These are phyloP conservation scores for Xiphias gladius DNA, from an alignment of 2,113 vertebrate genomes.

Conservation along the genomic window DNA sequence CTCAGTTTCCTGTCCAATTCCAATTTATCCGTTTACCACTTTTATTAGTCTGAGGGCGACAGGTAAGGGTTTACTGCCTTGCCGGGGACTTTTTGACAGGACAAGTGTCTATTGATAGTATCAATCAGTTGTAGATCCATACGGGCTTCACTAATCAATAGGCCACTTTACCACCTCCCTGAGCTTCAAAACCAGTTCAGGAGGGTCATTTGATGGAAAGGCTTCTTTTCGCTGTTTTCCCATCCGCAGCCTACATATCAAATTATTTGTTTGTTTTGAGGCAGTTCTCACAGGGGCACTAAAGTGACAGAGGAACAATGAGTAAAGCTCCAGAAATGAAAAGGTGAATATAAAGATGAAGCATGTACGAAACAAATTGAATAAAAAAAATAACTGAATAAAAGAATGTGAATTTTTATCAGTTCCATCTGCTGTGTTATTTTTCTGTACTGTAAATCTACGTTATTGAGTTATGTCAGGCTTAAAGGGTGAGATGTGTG, in stretches of 20 bases:
- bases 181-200: constrained; percentile 23
- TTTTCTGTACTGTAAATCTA: background rate
- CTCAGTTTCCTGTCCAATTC: too few species aligned
- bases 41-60: background rate
- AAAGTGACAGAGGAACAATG: background rate
- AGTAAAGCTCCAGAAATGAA: background rate
- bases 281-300: background rate
- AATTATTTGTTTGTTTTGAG: background rate
- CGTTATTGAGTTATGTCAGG: background rate
- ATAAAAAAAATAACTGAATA: background rate
- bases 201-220: background rate
- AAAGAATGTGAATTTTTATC: background rate
- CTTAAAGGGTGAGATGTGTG: background rate
- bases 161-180: constrained; percentile 24
- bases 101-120: constrained; percentile 22
- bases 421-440: background rate
- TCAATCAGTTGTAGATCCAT: constrained; percentile 28
- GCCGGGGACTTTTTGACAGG: constrained; percentile 19
- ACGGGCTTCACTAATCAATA: constrained; percentile 43
- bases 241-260: background rate
- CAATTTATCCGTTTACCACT: background rate
- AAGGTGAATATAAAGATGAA: background rate
- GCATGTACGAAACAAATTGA: background rate
- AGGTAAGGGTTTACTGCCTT: background rate
- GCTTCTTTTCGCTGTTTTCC: background rate